Percentiles rank a stretch among this genome's conserved stretches.
These are phyloP conservation scores for Crenichthys baileyi DNA, from an alignment of 2,797 vertebrate species.

Conservation along the genomic window DNA sequence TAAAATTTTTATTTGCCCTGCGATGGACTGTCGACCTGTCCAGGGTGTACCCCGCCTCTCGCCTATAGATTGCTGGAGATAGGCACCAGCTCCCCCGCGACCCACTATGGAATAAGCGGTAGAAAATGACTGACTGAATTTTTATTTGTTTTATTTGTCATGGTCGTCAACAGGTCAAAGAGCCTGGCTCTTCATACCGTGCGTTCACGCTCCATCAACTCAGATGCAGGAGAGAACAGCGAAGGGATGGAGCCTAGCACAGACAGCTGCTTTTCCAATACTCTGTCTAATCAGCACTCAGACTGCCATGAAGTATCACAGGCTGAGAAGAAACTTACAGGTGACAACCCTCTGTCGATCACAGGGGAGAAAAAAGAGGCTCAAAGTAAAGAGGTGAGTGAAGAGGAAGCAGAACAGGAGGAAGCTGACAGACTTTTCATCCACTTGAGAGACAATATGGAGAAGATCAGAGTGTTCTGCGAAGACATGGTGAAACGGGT, in stretches of 20 bases:
- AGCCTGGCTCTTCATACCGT: constrained; percentile 86
- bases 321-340: constrained; percentile 34
- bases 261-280: constrained; percentile 75
- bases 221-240: constrained; percentile 76
- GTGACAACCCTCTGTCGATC: constrained; percentile 33
- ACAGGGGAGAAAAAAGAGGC: constrained; percentile 37
- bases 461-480: constrained; percentile 85
- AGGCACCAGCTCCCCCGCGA: too few relatives aligned
- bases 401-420: constrained; percentile 41
- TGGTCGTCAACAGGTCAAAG: constrained; percentile 84
- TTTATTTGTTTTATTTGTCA: constrained; percentile 8
- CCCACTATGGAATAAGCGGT: too few relatives aligned
- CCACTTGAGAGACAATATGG: constrained; percentile 89
- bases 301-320: constrained; percentile 48
- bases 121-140: too few relatives aligned
- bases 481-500: constrained; percentile 85
- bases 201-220: constrained; percentile 75
- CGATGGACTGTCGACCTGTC: too few relatives aligned
- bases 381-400: constrained; percentile 61
- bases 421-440: constrained; percentile 86
- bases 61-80: too few relatives aligned
- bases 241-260: constrained; percentile 71
- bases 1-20: neutral
- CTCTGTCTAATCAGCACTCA: constrained; percentile 64
- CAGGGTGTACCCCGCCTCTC: too few relatives aligned